Conservation (phyloP, 1,140 invertebrate genomes). For the Heterodera schachtii region DNA sequence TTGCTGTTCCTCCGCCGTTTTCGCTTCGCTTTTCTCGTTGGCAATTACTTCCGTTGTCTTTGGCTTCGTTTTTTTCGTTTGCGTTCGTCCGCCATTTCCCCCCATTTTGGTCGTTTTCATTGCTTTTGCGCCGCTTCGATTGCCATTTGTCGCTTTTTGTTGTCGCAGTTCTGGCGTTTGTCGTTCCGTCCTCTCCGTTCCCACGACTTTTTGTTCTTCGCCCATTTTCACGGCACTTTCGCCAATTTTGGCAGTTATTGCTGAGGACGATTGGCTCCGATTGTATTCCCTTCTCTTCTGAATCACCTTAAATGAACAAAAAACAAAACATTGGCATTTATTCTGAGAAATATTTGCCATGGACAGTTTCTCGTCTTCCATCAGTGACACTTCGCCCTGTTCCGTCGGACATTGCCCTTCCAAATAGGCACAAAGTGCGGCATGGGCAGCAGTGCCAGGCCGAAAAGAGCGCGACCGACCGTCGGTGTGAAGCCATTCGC, state of each 20-base stretch:
- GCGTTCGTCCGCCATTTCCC: not conserved
- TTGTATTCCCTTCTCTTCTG: slow-evolving; percentile 31
- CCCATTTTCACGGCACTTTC: not conserved
- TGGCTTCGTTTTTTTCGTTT: not conserved
- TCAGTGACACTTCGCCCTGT: slow-evolving; percentile 14
- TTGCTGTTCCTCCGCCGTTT: not conserved
- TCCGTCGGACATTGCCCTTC: not conserved
- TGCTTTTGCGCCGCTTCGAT: too few species aligned
- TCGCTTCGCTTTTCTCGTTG: too few species aligned
- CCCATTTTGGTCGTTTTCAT: too few species aligned
- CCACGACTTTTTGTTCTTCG: not conserved
- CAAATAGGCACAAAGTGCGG: slow-evolving; percentile 24
- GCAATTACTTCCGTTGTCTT: too few species aligned
- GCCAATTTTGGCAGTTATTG: not conserved
- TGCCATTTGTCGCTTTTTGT: not conserved
- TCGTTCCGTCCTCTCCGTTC: not conserved
- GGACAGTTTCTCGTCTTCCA: too few species aligned
- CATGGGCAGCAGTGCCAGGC: slow-evolving; percentile 19
- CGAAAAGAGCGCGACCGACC: slow-evolving; percentile 18
- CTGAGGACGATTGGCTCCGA: not conserved
- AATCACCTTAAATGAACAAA: slow-evolving; percentile 2
- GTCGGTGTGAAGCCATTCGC: slow-evolving; percentile 34
- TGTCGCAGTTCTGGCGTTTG: not conserved
- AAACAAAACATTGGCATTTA: not conserved
- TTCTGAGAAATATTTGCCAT: too few species aligned